These are phyloP conservation scores for Petrophora chlorosata DNA, from an alignment of 2,888 invertebrate species.

Conservation along the genomic window DNA sequence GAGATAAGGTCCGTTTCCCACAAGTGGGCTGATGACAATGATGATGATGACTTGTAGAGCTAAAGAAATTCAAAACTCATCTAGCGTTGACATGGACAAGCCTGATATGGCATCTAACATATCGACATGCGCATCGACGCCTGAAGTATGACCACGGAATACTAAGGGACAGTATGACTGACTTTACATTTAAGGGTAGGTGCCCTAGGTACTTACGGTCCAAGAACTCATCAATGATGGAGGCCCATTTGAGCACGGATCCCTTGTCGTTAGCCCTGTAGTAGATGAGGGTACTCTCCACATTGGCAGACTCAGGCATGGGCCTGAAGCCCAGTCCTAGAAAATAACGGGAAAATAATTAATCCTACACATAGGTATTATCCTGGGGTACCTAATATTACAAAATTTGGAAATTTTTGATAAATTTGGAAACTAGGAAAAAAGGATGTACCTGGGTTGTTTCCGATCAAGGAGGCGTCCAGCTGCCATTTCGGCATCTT, in stretches of 20 bases:
- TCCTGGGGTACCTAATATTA: background rate
- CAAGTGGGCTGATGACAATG: too few species aligned
- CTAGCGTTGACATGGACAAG: too few species aligned
- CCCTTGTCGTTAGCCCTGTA: constrained; percentile 91
- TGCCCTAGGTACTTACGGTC: constrained; percentile 84
- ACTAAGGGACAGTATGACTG: too few species aligned
- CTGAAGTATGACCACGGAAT: too few species aligned
- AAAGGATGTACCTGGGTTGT: constrained; percentile 95
- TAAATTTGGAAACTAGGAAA: too few species aligned
- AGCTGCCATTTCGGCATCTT: constrained; percentile 95
- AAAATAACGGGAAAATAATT: constrained; percentile 20
- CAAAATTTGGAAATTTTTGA: background rate
- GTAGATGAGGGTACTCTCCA: constrained; percentile 98
- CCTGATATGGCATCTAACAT: too few species aligned
- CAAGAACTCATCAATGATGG: constrained; percentile 89
- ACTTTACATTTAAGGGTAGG: too few species aligned
- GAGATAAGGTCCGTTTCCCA: too few species aligned
- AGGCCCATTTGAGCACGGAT: constrained; percentile 92
- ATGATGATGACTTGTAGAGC: too few species aligned
- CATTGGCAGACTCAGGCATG: constrained; percentile 92
- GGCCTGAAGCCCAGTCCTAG: constrained; percentile 98
- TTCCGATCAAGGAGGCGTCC: constrained; percentile 93
- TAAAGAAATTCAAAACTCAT: too few species aligned
- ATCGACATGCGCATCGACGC: too few species aligned
- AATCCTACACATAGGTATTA: background rate